Evolutionary conservation across 2,113 vertebrate species (phyloP).

Genomic region (Petrocephalus zakoni): DNA sequence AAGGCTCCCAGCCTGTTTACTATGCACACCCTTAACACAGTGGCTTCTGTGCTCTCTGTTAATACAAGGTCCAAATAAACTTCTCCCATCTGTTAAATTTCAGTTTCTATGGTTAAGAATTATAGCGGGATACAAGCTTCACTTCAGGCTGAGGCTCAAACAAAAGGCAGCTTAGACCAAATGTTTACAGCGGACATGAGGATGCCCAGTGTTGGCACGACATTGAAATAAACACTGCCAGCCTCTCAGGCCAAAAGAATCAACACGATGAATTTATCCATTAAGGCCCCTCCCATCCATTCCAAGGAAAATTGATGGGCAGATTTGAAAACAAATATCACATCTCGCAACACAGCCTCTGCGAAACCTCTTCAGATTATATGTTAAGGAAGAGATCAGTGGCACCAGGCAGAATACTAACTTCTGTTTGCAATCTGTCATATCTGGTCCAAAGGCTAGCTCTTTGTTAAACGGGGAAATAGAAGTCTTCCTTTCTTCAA

Average conservation of each 20-base stretch:
- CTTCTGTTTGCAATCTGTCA: background rate
- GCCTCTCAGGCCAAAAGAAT: background rate
- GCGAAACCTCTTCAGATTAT: background rate
- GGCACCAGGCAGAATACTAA: background rate
- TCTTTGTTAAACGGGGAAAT: background rate
- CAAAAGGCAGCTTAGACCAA: background rate
- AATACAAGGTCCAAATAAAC: slow-evolving; percentile 1
- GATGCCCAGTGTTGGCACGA: background rate
- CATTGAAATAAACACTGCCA: background rate
- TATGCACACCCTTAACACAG: background rate
- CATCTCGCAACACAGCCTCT: background rate
- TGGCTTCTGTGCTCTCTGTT: background rate
- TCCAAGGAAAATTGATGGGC: background rate
- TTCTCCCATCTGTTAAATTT: slow-evolving; percentile 2
- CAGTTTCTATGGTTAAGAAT: background rate
- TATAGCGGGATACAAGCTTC: background rate
- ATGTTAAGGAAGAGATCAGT: background rate
- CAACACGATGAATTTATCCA: background rate
- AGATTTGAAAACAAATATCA: background rate
- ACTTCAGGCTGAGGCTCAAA: background rate
- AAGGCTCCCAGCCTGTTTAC: background rate
- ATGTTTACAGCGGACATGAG: background rate
- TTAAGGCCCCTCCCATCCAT: background rate
- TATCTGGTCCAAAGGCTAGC: background rate
- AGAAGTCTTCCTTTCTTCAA: background rate